These are phyloP conservation scores for Alsophila aescularia DNA, from an alignment of 2,888 invertebrate genomes.

Conservation along the genomic window DNA sequence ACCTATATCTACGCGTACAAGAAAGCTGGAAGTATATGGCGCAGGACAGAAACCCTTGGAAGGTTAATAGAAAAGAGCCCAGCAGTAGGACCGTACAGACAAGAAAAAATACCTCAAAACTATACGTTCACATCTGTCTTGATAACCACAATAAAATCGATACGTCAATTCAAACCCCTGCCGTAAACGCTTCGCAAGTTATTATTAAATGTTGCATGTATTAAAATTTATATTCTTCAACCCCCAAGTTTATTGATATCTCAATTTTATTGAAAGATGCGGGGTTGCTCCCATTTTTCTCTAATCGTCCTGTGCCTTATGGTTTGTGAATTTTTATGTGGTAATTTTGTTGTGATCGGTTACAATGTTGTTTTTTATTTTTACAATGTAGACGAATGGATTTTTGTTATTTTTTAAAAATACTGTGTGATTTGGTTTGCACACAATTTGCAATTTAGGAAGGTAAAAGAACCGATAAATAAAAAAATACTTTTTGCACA, in stretches of 20 bases:
- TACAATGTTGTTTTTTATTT: constrained; percentile 49
- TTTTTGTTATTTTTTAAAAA: too few species aligned
- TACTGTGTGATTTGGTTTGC: too few species aligned
- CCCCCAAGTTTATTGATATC: constrained; percentile 52
- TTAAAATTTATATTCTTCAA: constrained; percentile 64
- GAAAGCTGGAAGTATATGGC: too few species aligned
- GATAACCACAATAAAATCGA: constrained; percentile 39
- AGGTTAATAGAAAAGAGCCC: too few species aligned
- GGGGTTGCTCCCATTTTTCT: constrained; percentile 44
- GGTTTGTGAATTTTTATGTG: constrained; percentile 57
- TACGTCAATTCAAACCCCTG: constrained; percentile 48
- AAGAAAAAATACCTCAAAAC: too few species aligned
- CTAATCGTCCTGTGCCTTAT: constrained; percentile 52
- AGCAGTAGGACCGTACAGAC: too few species aligned
- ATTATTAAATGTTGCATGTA: constrained; percentile 80
- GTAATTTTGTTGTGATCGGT: constrained; percentile 41
- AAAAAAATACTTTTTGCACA: too few species aligned
- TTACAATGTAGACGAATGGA: too few species aligned
- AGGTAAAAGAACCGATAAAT: too few species aligned
- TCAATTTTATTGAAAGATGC: constrained; percentile 58
- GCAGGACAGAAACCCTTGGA: too few species aligned
- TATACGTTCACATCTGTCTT: not conserved
- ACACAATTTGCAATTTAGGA: too few species aligned
- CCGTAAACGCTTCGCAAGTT: constrained; percentile 56
- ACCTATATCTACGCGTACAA: too few species aligned